Evolutionary conservation across 1,140 invertebrate genomes (phyloP).

Genomic region (Lepidurus apus): DNA sequence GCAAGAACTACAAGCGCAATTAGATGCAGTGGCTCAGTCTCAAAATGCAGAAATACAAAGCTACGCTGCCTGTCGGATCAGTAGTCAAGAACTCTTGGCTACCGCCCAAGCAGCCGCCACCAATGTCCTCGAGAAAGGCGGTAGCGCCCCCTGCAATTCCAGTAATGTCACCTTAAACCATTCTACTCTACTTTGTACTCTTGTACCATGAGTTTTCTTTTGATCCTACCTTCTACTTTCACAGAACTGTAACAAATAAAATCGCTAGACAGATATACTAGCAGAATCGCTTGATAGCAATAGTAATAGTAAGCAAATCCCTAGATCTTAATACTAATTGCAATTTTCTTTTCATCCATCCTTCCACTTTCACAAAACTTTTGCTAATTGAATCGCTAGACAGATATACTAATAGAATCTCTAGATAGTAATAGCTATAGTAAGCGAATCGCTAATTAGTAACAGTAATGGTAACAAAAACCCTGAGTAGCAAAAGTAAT

Average conservation of each 20-base stretch:
- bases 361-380: not conserved
- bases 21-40: slow-evolving; percentile 20
- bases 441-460: too few relatives aligned
- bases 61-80: slow-evolving; percentile 46
- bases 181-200: not conserved
- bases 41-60: slow-evolving; percentile 23
- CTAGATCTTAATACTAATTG: too few relatives aligned
- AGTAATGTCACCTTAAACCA: not conserved
- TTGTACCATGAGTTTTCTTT: not conserved
- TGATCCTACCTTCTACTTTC: not conserved
- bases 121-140: slow-evolving; percentile 47
- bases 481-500: too few relatives aligned
- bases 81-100: slow-evolving; percentile 46
- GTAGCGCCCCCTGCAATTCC: slow-evolving; percentile 37
- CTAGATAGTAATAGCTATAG: too few relatives aligned
- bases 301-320: too few relatives aligned
- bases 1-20: slow-evolving; percentile 21
- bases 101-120: slow-evolving; percentile 48
- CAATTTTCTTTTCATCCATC: not conserved
- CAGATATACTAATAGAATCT: too few relatives aligned
- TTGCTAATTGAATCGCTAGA: too few relatives aligned
- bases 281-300: too few relatives aligned
- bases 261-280: too few relatives aligned
- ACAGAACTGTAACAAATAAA: too few relatives aligned
- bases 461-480: too few relatives aligned